A percentile compares a stretch with the other conserved stretches of the same genome.
Conservation (phyloP, 1,140 invertebrate species). For the Psix sp. region DNA sequence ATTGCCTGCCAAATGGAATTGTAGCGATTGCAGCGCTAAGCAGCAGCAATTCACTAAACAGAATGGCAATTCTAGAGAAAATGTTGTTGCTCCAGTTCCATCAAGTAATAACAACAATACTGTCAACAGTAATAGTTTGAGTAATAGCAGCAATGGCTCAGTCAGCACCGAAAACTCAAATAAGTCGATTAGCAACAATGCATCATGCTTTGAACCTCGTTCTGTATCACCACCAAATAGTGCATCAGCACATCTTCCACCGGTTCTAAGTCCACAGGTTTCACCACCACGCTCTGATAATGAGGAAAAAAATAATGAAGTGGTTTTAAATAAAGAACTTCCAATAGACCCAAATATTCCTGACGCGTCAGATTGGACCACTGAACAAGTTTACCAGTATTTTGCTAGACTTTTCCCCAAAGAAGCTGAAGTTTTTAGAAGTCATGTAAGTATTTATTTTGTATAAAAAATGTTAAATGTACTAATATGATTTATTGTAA, state of each 20-base stretch:
- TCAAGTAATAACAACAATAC: not conserved
- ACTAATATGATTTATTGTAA: too few species aligned
- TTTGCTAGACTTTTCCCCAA: slow-evolving; percentile 85
- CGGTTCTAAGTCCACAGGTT: slow-evolving; percentile 72
- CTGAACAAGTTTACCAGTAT: slow-evolving; percentile 88
- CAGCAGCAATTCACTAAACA: slow-evolving; percentile 54
- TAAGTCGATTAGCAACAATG: too few species aligned
- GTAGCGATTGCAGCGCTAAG: slow-evolving; percentile 69
- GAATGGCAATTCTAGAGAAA: not conserved
- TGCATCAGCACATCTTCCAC: slow-evolving; percentile 61
- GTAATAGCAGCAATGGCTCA: slow-evolving; percentile 1
- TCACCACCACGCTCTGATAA: slow-evolving; percentile 67
- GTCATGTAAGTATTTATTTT: slow-evolving; percentile 81
- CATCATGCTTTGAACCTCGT: slow-evolving; percentile 63
- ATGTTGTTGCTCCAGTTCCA: not conserved
- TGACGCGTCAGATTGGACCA: slow-evolving; percentile 87
- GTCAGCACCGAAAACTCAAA: slow-evolving; percentile 40
- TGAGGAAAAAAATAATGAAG: slow-evolving; percentile 65
- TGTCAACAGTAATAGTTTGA: not conserved
- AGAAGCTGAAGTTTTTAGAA: slow-evolving; percentile 85
- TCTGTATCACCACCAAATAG: slow-evolving; percentile 61
- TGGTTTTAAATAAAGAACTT: slow-evolving; percentile 35
- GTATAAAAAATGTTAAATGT: too few species aligned
- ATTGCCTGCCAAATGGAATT: slow-evolving; percentile 69
- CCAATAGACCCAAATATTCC: slow-evolving; percentile 82